Percentiles rank a stretch among this genome's conserved stretches.
phyloP scores from a whole-genome alignment of 2,797 vertebrate species.

The Zalophus californianus region DNA sequence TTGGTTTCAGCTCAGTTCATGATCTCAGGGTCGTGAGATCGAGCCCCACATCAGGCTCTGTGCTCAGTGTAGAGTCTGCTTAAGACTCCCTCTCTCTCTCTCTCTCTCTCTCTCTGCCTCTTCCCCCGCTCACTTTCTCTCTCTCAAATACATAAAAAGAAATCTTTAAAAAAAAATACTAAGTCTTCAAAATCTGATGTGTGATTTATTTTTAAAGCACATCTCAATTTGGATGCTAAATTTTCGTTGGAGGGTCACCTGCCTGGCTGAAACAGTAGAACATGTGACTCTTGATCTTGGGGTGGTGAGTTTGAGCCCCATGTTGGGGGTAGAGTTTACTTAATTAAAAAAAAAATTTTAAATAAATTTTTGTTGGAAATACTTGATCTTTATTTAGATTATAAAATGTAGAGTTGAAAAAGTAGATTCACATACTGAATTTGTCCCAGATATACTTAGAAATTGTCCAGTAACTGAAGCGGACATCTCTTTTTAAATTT shows the following conservation, averaged over 20 bases:
- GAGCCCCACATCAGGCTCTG: neutral
- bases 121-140: neutral
- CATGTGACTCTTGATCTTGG: neutral
- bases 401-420: slow-evolving; percentile 22
- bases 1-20: neutral
- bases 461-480: neutral
- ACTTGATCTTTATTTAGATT: neutral
- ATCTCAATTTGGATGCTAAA: neutral
- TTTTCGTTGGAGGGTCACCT: neutral
- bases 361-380: slow-evolving; percentile 47
- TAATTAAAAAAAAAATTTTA: neutral
- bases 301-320: neutral
- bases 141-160: neutral
- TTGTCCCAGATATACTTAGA: neutral
- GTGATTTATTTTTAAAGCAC: neutral
- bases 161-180: neutral
- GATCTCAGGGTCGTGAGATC: neutral
- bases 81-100: neutral
- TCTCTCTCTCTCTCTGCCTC: too few species aligned
- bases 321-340: neutral
- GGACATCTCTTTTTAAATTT: slow-evolving; percentile 39
- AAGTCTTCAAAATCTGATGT: neutral
- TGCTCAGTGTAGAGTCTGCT: neutral
- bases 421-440: neutral
- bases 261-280: neutral